Evolutionary conservation across 1,140 invertebrate genomes (phyloP).

Genomic region (Drosophila orosa): DNA sequence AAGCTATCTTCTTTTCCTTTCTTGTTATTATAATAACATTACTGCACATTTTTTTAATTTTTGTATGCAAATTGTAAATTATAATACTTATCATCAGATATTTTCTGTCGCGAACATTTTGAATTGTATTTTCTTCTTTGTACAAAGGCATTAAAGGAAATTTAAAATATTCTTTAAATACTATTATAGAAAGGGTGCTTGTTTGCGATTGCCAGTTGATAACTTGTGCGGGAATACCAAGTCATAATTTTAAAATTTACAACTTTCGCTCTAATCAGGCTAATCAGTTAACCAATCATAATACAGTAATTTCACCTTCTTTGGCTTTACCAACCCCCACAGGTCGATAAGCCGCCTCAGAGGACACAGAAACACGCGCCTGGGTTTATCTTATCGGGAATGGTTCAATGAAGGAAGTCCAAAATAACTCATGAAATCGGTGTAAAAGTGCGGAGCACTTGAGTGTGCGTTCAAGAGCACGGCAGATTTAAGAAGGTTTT

Average conservation of each 20-base stretch:
- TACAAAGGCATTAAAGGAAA: too few relatives aligned
- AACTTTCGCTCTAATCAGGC: slow-evolving; percentile 14
- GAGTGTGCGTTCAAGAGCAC: slow-evolving; percentile 10
- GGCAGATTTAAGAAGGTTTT: slow-evolving; percentile 6
- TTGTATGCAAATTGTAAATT: too few relatives aligned
- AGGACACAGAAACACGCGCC: slow-evolving; percentile 24
- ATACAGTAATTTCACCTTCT: slow-evolving; percentile 11
- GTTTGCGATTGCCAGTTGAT: slow-evolving; percentile 1
- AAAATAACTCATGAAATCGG: slow-evolving; percentile 31
- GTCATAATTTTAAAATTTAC: slow-evolving; percentile 23
- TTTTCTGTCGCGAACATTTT: too few relatives aligned
- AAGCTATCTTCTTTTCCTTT: too few relatives aligned
- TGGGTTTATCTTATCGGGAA: slow-evolving; percentile 27
- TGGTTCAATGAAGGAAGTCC: slow-evolving; percentile 18
- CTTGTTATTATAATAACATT: too few relatives aligned
- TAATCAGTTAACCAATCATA: slow-evolving; percentile 10
- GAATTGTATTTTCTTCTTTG: too few relatives aligned
- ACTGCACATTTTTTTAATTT: too few relatives aligned
- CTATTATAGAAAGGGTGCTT: too few relatives aligned
- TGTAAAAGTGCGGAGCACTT: slow-evolving; percentile 21
- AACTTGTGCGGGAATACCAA: background rate
- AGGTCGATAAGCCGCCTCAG: slow-evolving; percentile 16
- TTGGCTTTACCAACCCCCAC: slow-evolving; percentile 24
- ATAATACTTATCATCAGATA: too few relatives aligned
- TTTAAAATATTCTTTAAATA: too few relatives aligned